These are phyloP conservation scores for Gadus chalcogrammus DNA, from an alignment of 2,113 vertebrate genomes.

Conservation along the genomic window DNA sequence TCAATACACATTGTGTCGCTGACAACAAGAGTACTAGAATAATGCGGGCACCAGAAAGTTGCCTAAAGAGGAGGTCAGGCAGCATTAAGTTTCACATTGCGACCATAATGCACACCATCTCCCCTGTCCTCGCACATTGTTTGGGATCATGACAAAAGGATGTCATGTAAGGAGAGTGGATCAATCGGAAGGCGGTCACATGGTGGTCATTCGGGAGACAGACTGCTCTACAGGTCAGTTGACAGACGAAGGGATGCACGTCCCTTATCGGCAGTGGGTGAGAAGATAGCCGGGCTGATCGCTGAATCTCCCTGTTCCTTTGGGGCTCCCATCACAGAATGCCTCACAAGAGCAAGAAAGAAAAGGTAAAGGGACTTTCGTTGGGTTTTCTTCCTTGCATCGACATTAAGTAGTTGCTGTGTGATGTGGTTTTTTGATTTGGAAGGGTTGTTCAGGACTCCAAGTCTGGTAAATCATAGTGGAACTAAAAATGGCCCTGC, in stretches of 20 bases:
- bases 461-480: conserved; percentile 81
- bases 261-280: neutral
- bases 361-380: conserved; percentile 75
- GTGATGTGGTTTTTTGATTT: neutral
- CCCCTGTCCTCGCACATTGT: neutral
- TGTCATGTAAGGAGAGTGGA: conserved; percentile 8
- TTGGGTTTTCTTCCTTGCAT: neutral
- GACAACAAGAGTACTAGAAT: conserved; percentile 10
- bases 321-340: conserved; percentile 59
- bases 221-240: conserved; percentile 21
- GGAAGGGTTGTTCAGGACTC: conserved; percentile 72
- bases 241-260: conserved; percentile 11
- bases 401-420: neutral
- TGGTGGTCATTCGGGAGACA: conserved; percentile 32
- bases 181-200: conserved; percentile 34
- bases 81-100: conserved; percentile 23
- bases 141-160: neutral
- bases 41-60: conserved; percentile 25
- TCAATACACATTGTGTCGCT: neutral
- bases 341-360: conserved; percentile 90
- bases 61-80: neutral
- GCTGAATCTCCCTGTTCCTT: neutral
- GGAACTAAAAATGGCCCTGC: conserved; percentile 82
- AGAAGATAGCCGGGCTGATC: conserved; percentile 1
- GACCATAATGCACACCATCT: neutral